Conservation (phyloP, 2,888 invertebrate species). For the Synanthedon tipuliformis region DNA sequence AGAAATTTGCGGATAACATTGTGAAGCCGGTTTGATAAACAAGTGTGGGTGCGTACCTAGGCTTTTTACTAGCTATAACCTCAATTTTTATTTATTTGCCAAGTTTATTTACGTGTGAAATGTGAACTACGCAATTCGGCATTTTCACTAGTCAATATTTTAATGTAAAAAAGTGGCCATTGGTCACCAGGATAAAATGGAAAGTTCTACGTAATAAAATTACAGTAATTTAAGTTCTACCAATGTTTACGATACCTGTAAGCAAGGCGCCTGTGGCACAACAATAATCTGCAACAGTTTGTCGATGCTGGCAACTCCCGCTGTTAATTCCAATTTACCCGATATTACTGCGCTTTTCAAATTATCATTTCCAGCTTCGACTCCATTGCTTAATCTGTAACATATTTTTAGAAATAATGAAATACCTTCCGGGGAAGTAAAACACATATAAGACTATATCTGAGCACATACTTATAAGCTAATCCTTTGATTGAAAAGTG, state of each 20-base stretch:
- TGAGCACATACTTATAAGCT: slow-evolving; percentile 68
- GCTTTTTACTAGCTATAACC: no score
- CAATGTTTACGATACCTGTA: slow-evolving; percentile 74
- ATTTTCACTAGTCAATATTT: no score
- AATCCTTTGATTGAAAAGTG: slow-evolving; percentile 80
- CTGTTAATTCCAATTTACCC: slow-evolving; percentile 71
- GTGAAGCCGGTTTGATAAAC: no score
- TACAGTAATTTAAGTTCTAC: slow-evolving; percentile 2
- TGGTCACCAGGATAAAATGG: no score
- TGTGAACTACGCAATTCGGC: no score
- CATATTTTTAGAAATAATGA: slow-evolving; percentile 67
- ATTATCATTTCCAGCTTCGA: slow-evolving; percentile 41
- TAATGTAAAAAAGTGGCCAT: no score
- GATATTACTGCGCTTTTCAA: slow-evolving; percentile 56
- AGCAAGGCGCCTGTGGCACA: slow-evolving; percentile 82
- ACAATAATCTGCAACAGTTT: slow-evolving; percentile 80
- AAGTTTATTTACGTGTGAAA: no score
- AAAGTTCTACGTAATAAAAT: not conserved
- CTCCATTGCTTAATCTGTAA: slow-evolving; percentile 42
- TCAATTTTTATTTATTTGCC: no score
- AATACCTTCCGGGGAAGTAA: slow-evolving; percentile 67
- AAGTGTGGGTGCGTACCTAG: no score
- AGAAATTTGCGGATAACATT: no score
- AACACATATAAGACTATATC: no score
- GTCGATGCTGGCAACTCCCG: slow-evolving; percentile 70